phyloP scores from a whole-genome alignment of 2,888 invertebrate genomes.

The Tetrapedia diversipes region DNA sequence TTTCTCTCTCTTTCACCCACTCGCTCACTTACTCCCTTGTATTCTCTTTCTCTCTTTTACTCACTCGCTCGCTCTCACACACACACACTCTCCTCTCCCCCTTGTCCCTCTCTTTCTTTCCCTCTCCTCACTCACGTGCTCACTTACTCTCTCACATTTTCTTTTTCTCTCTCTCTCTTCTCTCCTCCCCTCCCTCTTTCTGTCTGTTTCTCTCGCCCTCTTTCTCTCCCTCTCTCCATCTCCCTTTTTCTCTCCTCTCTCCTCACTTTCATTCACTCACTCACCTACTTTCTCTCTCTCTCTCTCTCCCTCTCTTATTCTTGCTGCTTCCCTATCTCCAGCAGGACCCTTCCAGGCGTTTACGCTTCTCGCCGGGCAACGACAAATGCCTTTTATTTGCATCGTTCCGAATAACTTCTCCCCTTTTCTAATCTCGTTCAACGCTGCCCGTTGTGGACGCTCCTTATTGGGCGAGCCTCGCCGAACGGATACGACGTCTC shows the following conservation, averaged over 20 bases:
- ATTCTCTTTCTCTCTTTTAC: not conserved
- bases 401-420: conserved; percentile 23
- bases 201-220: no score
- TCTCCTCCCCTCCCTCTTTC: conserved; percentile 11
- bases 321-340: not conserved
- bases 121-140: no score
- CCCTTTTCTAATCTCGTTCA: not conserved
- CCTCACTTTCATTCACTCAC: not conserved
- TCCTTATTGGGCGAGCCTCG: not conserved
- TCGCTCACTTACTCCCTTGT: no score
- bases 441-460: not conserved
- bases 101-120: not conserved
- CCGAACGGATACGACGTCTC: not conserved
- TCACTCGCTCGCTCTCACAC: no score
- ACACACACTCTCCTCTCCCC: not conserved
- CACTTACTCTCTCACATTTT: no score
- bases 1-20: not conserved
- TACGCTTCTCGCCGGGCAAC: conserved; percentile 24
- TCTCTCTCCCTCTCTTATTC: not conserved
- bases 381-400: conserved; percentile 32
- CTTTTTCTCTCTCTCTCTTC: not conserved
- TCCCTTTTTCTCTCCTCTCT: not conserved
- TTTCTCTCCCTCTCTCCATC: not conserved
- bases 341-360: not conserved
- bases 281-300: not conserved